Evolutionary conservation across 2,888 invertebrate genomes (phyloP), one percentile per base, ranked within the genome.

Genomic region (Antitype chi): DNA sequence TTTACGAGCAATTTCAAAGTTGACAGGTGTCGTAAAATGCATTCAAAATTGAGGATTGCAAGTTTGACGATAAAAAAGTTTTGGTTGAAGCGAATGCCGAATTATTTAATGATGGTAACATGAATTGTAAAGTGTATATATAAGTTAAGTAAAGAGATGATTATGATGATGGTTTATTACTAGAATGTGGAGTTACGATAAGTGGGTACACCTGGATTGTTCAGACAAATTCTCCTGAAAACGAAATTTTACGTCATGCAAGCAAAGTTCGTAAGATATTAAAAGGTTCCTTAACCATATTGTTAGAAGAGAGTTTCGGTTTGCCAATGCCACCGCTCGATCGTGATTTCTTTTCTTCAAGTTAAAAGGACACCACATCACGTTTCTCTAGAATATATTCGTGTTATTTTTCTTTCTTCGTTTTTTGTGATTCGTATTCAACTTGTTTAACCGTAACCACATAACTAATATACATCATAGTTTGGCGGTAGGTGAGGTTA

Each of bases 1-100:
- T 85, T 86, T 78, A 87, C 69, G 76, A 71, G 68, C 76, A 75
- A 86, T 86, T 86, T 59, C 69, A 83, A 87, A 86, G 74, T 87
- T 78, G 86, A 72, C 78, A 79, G 78, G 71, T 86, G 81, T 87
- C 83, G 81, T 87, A 79, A 86, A 86, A 87, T 87, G 88, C 86
- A 87, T 81, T 78, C 64, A 67, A 87, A 87, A 83, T 86, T 85
- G 81, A 62, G 78, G 71, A 85, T 79, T 87, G 85, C 82, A 85
- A 85, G 82, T 87, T 85, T 73, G 63, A 69, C 78, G 59, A 74
- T 87, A 86, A 86, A 87, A 85, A 86, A 86, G 70, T 87, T 86
- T 77, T 0, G 11, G 62, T 13, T 4, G 38, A 59, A 78, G 70
- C 70, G 74, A 80, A 86, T 67, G 74, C 59, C 11, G 76, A 52